Conservation (phyloP, 2,113 vertebrate genomes). For the Phylloscopus whistleri region DNA sequence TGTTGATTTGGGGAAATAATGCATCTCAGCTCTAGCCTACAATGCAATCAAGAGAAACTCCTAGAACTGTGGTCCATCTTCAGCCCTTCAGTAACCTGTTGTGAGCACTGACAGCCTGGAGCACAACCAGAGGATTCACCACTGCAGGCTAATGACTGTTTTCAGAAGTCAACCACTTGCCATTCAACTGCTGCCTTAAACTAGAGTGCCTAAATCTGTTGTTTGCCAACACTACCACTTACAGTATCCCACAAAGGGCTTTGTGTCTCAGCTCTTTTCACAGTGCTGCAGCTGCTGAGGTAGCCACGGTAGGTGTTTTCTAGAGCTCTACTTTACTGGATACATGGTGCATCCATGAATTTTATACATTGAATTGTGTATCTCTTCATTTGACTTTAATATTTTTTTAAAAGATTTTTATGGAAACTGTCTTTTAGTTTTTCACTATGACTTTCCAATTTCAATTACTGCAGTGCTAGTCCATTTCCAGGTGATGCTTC, state of each 20-base stretch:
- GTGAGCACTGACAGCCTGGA: slow-evolving; percentile 74
- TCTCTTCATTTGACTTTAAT: slow-evolving; percentile 71
- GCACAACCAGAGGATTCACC: slow-evolving; percentile 68
- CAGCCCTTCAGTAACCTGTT: slow-evolving; percentile 67
- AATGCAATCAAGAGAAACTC: slow-evolving; percentile 62
- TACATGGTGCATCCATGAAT: slow-evolving; percentile 71
- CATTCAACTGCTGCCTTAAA: slow-evolving; percentile 85
- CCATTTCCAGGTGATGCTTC: slow-evolving; percentile 76
- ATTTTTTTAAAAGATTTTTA: slow-evolving; percentile 78
- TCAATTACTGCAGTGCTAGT: slow-evolving; percentile 77
- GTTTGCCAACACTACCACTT: slow-evolving; percentile 77
- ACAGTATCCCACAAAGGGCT: slow-evolving; percentile 79
- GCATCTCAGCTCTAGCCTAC: slow-evolving; percentile 75
- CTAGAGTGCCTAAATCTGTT: slow-evolving; percentile 81
- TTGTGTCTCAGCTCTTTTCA: slow-evolving; percentile 60
- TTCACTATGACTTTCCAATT: slow-evolving; percentile 67
- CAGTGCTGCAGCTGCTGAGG: slow-evolving; percentile 68
- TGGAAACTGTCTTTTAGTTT: slow-evolving; percentile 78
- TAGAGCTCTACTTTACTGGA: slow-evolving; percentile 69
- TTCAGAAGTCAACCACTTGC: slow-evolving; percentile 76
- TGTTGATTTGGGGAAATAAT: slow-evolving; percentile 68
- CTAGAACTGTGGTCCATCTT: slow-evolving; percentile 65
- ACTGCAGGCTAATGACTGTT: slow-evolving; percentile 72
- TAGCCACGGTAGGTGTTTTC: slow-evolving; percentile 71
- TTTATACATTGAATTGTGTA: slow-evolving; percentile 65